These are phyloP conservation scores for Hystrix cristata DNA, from an alignment of 2,113 vertebrate species.

Conservation along the genomic window DNA sequence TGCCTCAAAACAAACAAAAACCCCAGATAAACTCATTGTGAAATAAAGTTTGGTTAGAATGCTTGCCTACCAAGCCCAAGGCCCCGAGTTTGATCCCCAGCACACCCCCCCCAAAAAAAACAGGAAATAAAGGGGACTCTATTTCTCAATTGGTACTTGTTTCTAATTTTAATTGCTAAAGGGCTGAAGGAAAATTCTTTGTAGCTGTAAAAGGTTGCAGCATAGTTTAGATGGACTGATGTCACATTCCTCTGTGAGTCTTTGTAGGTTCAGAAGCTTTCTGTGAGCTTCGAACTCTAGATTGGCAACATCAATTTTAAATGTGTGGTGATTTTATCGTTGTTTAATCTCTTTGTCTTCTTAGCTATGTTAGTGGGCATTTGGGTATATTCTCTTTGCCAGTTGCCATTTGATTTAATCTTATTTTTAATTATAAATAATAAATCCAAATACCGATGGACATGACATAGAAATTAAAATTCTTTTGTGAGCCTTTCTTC, in stretches of 20 bases:
- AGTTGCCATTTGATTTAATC: not conserved
- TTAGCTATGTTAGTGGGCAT: constrained; percentile 3
- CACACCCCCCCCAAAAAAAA: no score
- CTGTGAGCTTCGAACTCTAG: not conserved
- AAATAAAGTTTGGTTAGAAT: not conserved
- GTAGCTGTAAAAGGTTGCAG: not conserved
- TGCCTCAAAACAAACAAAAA: not conserved
- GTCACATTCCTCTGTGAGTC: not conserved
- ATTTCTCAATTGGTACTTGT: not conserved
- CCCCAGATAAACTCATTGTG: no score
- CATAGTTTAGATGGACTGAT: not conserved
- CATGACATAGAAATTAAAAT: constrained; percentile 7
- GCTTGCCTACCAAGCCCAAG: no score
- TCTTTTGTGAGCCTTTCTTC: not conserved
- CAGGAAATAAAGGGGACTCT: not conserved
- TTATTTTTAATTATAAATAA: constrained; percentile 49
- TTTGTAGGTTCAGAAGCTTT: not conserved
- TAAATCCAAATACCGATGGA: not conserved
- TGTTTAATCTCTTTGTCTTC: not conserved
- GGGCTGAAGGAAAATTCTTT: not conserved
- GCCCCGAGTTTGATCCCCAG: no score
- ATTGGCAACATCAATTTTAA: not conserved
- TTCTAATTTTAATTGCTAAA: constrained; percentile 21
- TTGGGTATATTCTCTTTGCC: not conserved
- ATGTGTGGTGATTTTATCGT: not conserved